Evolutionary conservation across 2,113 vertebrate genomes (phyloP), one percentile per base, ranked within the genome.

Genomic region (Serilophus lunatus): DNA sequence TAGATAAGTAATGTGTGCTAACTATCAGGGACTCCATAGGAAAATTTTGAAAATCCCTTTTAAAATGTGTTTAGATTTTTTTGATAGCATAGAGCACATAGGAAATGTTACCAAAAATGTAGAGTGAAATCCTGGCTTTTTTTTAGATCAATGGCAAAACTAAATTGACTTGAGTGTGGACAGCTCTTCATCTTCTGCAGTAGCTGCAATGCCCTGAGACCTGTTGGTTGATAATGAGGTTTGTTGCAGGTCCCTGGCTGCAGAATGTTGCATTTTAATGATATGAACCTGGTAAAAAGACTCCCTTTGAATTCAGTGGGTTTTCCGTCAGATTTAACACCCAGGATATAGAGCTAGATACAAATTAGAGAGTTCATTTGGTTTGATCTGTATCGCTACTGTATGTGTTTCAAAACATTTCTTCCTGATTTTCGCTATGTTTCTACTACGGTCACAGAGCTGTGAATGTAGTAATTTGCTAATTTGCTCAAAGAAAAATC

Each of bases 401-500:
- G 16, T 88, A 86, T 61, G 56, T 82, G 86, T 93, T 93, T 94
- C 38, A 93, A 90, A 94, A 81, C 64, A 72, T 93, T 96, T 86
- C 49, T 93, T 88, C 33, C 64, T n/a, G 72, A 47, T 68, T 95
- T 95, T 96, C 94, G 96, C 93, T 93, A 90, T 68, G 76, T 86
- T 96, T 74, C 76, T 81, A 42, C 88, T 75, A 8, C 56, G 53
- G 94, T 94, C 72, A 74, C 51, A 75, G 75, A 88, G 72, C 76
- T 93, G 38, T 88, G n/a, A n/a, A n/a, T n/a, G 91, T 93, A 88
- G 88, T n/a, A n/a, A 94, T 96, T 90, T 96, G 44, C 64, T 87
- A 94, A 96, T 97, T 97, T 93, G 90, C 40, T 96, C n/a, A 40
- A 83, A 86, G 88, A 95, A 96, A 96, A 95, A 96, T 86, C 72